phyloP scores from a whole-genome alignment of 2,888 invertebrate genomes.

The Andrena flavipes region DNA sequence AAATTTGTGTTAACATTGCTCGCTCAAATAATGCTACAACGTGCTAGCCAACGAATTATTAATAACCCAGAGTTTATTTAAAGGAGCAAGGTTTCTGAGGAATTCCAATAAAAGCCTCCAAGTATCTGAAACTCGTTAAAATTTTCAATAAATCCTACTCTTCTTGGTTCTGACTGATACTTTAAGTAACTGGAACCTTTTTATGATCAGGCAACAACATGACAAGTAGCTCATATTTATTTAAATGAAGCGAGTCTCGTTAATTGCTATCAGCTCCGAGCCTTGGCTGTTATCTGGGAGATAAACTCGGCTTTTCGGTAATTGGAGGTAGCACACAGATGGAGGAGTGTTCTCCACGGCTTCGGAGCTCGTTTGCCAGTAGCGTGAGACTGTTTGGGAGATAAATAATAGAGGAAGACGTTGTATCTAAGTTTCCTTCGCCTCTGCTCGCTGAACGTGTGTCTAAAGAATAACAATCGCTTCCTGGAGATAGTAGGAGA shows the following conservation, averaged over 20 bases:
- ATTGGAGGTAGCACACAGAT: background rate
- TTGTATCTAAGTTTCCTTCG: background rate
- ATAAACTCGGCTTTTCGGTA: slow-evolving; percentile 12
- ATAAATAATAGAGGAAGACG: slow-evolving; percentile 9
- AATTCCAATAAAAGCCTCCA: background rate
- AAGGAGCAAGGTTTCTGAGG: background rate
- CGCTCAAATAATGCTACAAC: background rate
- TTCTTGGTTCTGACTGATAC: too few relatives aligned
- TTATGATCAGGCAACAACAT: background rate
- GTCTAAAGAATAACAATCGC: background rate
- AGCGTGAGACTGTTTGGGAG: slow-evolving; percentile 1
- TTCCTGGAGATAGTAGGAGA: background rate
- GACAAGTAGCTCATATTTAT: slow-evolving; percentile 2
- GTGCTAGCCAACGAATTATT: too few relatives aligned
- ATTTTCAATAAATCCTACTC: background rate
- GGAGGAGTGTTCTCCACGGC: background rate
- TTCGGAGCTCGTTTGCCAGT: background rate
- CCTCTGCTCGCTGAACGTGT: background rate
- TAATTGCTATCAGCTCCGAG: slow-evolving; percentile 32
- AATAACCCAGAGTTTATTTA: too few relatives aligned
- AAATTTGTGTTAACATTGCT: background rate
- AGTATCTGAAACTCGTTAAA: background rate
- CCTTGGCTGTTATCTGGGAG: background rate
- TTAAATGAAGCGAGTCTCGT: slow-evolving; percentile 34
- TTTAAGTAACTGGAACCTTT: background rate